Conservation (phyloP, 2,113 vertebrate genomes). For the Prolemur simus region DNA sequence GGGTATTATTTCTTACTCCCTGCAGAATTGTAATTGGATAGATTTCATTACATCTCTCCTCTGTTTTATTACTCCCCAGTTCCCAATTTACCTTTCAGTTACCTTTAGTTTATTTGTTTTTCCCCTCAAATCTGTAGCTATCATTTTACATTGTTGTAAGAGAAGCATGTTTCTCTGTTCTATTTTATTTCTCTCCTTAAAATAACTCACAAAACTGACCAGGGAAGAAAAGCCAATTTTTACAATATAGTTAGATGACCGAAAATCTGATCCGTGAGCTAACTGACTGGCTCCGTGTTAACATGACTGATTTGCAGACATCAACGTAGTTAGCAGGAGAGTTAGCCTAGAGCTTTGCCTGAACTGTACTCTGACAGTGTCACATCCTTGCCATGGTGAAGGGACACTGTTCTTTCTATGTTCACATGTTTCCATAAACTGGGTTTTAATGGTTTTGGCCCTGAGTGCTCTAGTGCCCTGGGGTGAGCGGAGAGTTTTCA, state of each 20-base stretch:
- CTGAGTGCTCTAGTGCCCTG: not conserved
- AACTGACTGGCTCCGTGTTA: not conserved
- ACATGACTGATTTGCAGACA: not conserved
- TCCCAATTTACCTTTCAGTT: conserved; percentile 53
- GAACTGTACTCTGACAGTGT: not conserved
- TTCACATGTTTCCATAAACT: not conserved
- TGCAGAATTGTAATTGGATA: conserved; percentile 29
- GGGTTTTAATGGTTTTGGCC: not conserved
- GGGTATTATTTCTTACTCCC: not conserved
- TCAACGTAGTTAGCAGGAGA: not conserved
- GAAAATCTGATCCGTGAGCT: not conserved
- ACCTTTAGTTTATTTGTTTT: not conserved
- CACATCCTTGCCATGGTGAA: no score
- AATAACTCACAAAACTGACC: not conserved
- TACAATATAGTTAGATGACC: not conserved
- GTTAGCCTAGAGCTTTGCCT: not conserved
- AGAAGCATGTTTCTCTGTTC: not conserved
- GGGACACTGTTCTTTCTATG: not conserved
- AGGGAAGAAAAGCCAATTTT: not conserved
- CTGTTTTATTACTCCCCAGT: not conserved
- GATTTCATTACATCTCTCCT: not conserved
- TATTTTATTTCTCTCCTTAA: conserved; percentile 31
- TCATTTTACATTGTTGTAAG: not conserved
- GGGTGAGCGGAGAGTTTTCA: not conserved
- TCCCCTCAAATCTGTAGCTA: not conserved